Conservation (phyloP, 2,113 vertebrate genomes). For the Rousettus leschenaultii region DNA sequence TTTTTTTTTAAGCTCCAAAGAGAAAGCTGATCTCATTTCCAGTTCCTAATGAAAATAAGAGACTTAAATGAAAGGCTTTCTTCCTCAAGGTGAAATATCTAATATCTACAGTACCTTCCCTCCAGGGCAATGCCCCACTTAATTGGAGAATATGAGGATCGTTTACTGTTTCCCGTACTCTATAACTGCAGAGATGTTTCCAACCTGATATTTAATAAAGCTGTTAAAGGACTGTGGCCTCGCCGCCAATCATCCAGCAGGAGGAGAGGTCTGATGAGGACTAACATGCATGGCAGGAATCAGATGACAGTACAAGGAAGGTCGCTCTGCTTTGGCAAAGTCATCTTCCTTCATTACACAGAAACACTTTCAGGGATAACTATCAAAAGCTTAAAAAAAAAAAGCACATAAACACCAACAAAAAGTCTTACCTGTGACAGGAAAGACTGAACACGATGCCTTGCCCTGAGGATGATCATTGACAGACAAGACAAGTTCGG, state of each 20-base stretch:
- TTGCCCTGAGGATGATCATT: background rate
- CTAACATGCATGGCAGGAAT: too few species aligned
- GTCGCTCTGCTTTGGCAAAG: background rate
- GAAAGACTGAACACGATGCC: background rate
- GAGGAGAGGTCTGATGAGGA: background rate
- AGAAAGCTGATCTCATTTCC: background rate
- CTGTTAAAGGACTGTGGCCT: rapidly evolving
- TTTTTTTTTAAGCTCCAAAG: background rate
- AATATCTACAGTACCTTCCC: background rate
- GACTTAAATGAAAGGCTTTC: background rate
- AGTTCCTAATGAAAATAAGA: background rate
- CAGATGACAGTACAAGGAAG: rapidly evolving
- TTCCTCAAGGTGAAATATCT: background rate
- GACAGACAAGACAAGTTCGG: background rate
- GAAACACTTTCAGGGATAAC: background rate
- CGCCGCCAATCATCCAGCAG: background rate
- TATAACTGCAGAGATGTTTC: rapidly evolving
- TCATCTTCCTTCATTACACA: background rate
- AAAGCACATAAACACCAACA: background rate
- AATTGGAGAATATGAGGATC: background rate
- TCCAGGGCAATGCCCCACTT: background rate
- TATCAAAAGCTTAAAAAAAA: background rate
- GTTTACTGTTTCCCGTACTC: background rate
- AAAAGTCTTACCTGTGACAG: background rate
- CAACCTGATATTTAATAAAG: background rate